phyloP scores from a whole-genome alignment of 2,888 invertebrate species.

The Tetrapedia diversipes region DNA sequence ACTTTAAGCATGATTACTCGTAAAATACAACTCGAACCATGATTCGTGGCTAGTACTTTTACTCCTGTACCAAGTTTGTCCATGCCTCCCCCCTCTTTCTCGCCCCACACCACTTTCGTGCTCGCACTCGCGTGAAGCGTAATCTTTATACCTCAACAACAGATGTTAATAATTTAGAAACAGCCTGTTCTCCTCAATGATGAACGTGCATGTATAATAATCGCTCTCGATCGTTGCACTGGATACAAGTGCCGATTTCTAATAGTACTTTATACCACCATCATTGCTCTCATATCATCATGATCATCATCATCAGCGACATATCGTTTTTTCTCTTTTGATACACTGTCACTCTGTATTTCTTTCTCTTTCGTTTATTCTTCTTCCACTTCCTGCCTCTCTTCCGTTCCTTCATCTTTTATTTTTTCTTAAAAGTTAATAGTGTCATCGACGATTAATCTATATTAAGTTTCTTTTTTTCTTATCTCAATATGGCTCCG shows the following conservation, averaged over 20 bases:
- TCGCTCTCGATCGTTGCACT: constrained; percentile 70
- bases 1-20: constrained; percentile 64
- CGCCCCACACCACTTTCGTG: no score
- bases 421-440: constrained; percentile 50
- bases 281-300: constrained; percentile 45
- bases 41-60: constrained; percentile 30
- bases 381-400: no score
- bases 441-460: constrained; percentile 69
- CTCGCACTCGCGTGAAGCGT: neutral
- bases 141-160: constrained; percentile 73
- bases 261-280: constrained; percentile 72
- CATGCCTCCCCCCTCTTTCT: neutral
- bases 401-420: neutral
- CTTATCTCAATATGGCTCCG: constrained; percentile 71
- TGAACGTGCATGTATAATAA: constrained; percentile 72
- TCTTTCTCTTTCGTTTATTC: constrained; percentile 27
- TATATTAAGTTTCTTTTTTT: constrained; percentile 66
- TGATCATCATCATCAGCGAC: constrained; percentile 10
- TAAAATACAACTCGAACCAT: constrained; percentile 23
- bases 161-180: constrained; percentile 77
- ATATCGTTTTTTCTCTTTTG: neutral
- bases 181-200: constrained; percentile 74
- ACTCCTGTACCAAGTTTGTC: constrained; percentile 9
- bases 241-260: constrained; percentile 75
- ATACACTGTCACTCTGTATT: constrained; percentile 2